Evolutionary conservation across 1,140 invertebrate species (phyloP).

Genomic region (Drosophila punjabiensis): DNA sequence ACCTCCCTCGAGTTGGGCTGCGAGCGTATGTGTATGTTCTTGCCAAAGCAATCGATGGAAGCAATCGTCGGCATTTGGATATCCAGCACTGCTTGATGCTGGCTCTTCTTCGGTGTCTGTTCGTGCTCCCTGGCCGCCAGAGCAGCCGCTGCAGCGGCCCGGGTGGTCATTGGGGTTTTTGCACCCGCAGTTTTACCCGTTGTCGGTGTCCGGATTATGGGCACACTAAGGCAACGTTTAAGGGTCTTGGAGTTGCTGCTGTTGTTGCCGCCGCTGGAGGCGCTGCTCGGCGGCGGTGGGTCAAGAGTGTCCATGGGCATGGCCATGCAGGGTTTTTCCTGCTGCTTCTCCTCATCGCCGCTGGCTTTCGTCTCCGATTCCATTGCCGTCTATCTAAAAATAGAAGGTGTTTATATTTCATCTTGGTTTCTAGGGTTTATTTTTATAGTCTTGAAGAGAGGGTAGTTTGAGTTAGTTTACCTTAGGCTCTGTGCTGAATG

Average conservation of each 20-base stretch:
- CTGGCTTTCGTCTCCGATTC: constrained; percentile 61
- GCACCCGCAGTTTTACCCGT: constrained; percentile 32
- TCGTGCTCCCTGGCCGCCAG: constrained; percentile 67
- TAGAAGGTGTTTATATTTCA: constrained; percentile 26
- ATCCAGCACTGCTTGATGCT: constrained; percentile 18
- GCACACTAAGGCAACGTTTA: constrained; percentile 93
- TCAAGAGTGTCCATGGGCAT: constrained; percentile 69
- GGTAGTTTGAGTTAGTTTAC: constrained; percentile 15
- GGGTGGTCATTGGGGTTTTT: constrained; percentile 74
- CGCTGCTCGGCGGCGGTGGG: constrained; percentile 81
- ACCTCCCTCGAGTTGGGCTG: constrained; percentile 79
- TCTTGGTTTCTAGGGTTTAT: constrained; percentile 26
- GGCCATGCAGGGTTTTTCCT: constrained; percentile 8
- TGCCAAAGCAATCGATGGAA: constrained; percentile 61
- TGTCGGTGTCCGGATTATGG: constrained; percentile 89
- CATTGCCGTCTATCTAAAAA: constrained; percentile 56
- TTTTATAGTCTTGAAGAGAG: constrained; percentile 19
- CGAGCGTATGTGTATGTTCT: constrained; percentile 74
- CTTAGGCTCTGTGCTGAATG: too few relatives aligned
- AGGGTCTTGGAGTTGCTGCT: constrained; percentile 87
- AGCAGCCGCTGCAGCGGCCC: constrained; percentile 85
- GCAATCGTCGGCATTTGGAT: constrained; percentile 38
- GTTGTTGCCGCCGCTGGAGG: constrained; percentile 63
- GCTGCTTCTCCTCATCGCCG: constrained; percentile 39
- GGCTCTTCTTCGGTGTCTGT: constrained; percentile 70